These are phyloP conservation scores for Tachysurus vachellii DNA, from an alignment of 2,113 vertebrate species.

Conservation along the genomic window DNA sequence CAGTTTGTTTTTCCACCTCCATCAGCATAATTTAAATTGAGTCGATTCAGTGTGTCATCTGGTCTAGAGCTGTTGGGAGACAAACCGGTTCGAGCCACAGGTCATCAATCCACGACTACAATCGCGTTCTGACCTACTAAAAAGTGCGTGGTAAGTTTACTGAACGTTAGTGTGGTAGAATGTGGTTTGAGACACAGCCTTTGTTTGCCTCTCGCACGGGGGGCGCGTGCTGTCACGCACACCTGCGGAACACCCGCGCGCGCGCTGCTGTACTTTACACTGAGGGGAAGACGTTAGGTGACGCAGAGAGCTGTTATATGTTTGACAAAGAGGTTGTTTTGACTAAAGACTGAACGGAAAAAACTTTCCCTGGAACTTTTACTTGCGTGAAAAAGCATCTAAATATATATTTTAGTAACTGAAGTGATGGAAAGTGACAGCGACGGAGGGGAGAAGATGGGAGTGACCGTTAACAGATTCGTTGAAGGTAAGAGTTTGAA, in stretches of 20 bases:
- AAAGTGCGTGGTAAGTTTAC: background rate
- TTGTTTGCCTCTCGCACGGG: conserved; percentile 17
- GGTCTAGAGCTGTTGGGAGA: background rate
- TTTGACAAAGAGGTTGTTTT: background rate
- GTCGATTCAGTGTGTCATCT: background rate
- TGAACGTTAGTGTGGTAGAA: background rate
- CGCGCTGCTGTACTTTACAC: background rate
- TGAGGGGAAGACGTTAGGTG: background rate
- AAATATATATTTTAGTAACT: background rate
- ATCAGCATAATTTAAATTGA: background rate
- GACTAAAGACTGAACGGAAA: background rate
- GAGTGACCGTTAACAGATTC: conserved; percentile 56
- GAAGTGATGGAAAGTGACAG: conserved; percentile 55
- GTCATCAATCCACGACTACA: background rate
- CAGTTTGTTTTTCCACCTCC: background rate
- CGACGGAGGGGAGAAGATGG: conserved; percentile 57
- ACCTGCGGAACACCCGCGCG: conserved; percentile 60
- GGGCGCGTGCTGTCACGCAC: conserved; percentile 55
- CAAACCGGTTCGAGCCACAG: background rate
- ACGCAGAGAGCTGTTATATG: background rate
- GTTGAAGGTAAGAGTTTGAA: conserved; percentile 59
- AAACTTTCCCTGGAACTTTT: conserved; percentile 4
- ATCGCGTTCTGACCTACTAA: background rate
- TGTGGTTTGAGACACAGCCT: conserved; percentile 47
- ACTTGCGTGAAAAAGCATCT: background rate